Evolutionary conservation across 2,888 invertebrate species (phyloP).

Genomic region (Ferrisia virgata): DNA sequence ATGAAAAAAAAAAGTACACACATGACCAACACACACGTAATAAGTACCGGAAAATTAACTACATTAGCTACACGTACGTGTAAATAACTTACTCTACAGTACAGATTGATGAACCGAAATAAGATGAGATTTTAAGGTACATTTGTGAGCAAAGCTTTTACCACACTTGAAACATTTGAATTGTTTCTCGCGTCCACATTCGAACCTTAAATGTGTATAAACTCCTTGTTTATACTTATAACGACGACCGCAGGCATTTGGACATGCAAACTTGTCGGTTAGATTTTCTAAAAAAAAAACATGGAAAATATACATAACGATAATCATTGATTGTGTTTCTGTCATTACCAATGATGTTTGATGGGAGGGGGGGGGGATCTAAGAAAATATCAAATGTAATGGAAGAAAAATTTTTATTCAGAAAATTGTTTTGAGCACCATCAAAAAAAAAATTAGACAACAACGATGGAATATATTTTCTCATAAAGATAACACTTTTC

Average conservation of each 20-base stretch:
- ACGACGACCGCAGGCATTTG: slow-evolving; percentile 51
- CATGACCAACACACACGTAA: not conserved
- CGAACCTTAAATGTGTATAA: slow-evolving; percentile 51
- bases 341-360: too few species aligned
- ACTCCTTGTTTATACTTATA: slow-evolving; percentile 53
- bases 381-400: too few species aligned
- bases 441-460: too few species aligned
- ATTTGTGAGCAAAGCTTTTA: slow-evolving; percentile 40
- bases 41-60: not conserved
- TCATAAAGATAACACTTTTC: too few species aligned
- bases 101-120: not conserved
- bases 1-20: too few species aligned
- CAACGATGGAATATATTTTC: too few species aligned
- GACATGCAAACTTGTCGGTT: not conserved
- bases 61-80: not conserved
- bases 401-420: too few species aligned
- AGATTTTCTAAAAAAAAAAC: not conserved
- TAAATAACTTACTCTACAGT: not conserved
- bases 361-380: too few species aligned
- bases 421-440: too few species aligned
- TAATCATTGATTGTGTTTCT: too few species aligned
- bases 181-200: slow-evolving; percentile 51
- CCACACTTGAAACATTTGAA: slow-evolving; percentile 27
- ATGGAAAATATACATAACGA: not conserved
- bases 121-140: slow-evolving; percentile 31